These are phyloP conservation scores for Eristalinus sepulchralis DNA, from an alignment of 2,888 invertebrate species.

Conservation along the genomic window DNA sequence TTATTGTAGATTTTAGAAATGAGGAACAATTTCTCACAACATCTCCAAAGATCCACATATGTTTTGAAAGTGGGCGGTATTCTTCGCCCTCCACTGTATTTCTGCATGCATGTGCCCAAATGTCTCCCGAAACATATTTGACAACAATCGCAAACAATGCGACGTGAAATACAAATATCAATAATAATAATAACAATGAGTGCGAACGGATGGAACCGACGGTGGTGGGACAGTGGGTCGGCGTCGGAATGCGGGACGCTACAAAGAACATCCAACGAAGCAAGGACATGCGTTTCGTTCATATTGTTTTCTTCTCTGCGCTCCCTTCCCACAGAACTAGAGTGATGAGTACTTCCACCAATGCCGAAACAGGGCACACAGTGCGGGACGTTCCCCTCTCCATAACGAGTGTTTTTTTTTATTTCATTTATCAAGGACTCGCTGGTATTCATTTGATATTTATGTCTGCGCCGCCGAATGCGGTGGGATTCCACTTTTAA, in stretches of 20 bases:
- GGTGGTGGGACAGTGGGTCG: slow-evolving; percentile 8
- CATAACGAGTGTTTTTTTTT: slow-evolving; percentile 9
- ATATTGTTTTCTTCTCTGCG: background rate
- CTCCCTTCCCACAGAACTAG: slow-evolving; percentile 11
- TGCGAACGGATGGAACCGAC: slow-evolving; percentile 34
- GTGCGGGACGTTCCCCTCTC: background rate
- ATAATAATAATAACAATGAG: slow-evolving; percentile 63
- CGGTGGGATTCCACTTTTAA: slow-evolving; percentile 23
- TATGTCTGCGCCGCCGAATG: slow-evolving; percentile 13
- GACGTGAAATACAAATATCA: slow-evolving; percentile 64
- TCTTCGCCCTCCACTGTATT: background rate
- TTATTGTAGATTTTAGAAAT: too few species aligned
- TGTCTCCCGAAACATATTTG: slow-evolving; percentile 33
- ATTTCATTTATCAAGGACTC: slow-evolving; percentile 59
- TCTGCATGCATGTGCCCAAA: background rate
- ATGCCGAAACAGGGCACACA: slow-evolving; percentile 5
- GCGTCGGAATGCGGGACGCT: background rate
- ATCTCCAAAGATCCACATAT: background rate
- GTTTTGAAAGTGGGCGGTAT: too few species aligned
- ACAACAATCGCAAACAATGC: slow-evolving; percentile 50
- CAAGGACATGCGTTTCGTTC: slow-evolving; percentile 14
- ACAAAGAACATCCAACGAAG: background rate
- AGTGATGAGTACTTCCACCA: slow-evolving; percentile 41
- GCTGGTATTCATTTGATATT: slow-evolving; percentile 37
- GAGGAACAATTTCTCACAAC: background rate